Base-by-base conservation (phyloP, 2,797 vertebrate genomes). In the Gadopsis marmoratus region DNA sequence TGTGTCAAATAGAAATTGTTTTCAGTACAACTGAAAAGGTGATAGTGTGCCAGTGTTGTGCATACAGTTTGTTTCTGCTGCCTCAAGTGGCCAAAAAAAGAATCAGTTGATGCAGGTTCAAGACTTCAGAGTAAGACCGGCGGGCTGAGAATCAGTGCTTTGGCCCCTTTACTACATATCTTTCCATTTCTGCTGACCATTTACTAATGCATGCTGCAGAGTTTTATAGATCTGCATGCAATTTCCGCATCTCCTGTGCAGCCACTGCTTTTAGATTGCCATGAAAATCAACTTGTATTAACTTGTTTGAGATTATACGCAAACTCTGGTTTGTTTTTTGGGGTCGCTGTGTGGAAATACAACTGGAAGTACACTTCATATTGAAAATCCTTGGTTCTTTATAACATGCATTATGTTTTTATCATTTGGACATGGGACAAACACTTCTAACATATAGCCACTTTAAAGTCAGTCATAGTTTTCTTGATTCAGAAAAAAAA, bases 271-370 rank as follows among this genome's bases (percentile, higher is more conserved):
- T 58, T 64, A 37, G 10, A 74, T 68, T 75, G 14, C 29, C 29
- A 75, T 68, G 33, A 78, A 76, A 76, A 72, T 62, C 26, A 19
- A 31, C 76, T 12, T 61, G 71, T 26, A 61, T 35, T 11, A 73
- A 81, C 75, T 54, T 74, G 78, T 74, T 64, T 41, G 43, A 33
- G 59, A 75, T 80, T 41, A 72, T 41, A 60, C 37, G 7, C 35
- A 29, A 13, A 11, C 50, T 45, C 0, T 35, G 6, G 33, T 35
- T 35, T 55, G 21, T 63, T 12, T 45, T 9, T 33, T 35, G n/a
- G 26, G n/a, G 21, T 58, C 10, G 31, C 16, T 47, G 10, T 0
- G 4, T 37, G n/a, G 31, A 47, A 69, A 35, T 41, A 9, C 47
- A 54, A n/a, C 39, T 58, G 17, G 7, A 29, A 33, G 39, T 21